These are phyloP conservation scores for Cacatua alba DNA, from an alignment of 2,113 vertebrate genomes.

Conservation along the genomic window DNA sequence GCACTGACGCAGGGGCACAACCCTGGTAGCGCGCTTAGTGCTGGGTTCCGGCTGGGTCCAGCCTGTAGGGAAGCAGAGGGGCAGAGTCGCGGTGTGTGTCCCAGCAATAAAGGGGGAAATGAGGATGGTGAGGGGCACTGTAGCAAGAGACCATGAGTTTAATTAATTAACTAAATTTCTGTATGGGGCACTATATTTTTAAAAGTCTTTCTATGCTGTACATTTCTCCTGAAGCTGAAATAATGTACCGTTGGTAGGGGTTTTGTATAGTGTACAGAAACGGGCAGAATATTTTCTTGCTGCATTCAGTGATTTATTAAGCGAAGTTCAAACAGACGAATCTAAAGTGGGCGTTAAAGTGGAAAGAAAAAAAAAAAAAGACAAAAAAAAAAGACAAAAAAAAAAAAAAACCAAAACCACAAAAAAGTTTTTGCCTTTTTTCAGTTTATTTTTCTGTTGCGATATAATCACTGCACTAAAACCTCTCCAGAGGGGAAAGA, in stretches of 20 bases:
- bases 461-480: conserved; percentile 68
- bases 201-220: conserved; percentile 75
- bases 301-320: conserved; percentile 81
- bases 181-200: conserved; percentile 69
- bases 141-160: conserved; percentile 33
- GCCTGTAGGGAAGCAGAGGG: not conserved
- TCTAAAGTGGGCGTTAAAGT: conserved; percentile 77
- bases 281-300: conserved; percentile 84
- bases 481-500: conserved; percentile 22
- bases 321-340: conserved; percentile 76
- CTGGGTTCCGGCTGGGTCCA: not conserved
- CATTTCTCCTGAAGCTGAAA: conserved; percentile 74
- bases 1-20: not conserved
- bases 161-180: conserved; percentile 52
- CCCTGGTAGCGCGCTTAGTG: not conserved
- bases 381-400: not conserved
- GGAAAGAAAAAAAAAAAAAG: conserved; percentile 48
- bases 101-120: conserved; percentile 48
- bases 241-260: conserved; percentile 65
- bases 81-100: not conserved
- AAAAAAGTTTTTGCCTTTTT: conserved; percentile 81
- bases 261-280: conserved; percentile 88
- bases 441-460: conserved; percentile 66
- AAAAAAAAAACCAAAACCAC: not conserved
- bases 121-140: conserved; percentile 27